Evolutionary conservation across 92 coral and sea anemone genomes (phyloP).

Genomic region (Parazoanthus swiftii): DNA sequence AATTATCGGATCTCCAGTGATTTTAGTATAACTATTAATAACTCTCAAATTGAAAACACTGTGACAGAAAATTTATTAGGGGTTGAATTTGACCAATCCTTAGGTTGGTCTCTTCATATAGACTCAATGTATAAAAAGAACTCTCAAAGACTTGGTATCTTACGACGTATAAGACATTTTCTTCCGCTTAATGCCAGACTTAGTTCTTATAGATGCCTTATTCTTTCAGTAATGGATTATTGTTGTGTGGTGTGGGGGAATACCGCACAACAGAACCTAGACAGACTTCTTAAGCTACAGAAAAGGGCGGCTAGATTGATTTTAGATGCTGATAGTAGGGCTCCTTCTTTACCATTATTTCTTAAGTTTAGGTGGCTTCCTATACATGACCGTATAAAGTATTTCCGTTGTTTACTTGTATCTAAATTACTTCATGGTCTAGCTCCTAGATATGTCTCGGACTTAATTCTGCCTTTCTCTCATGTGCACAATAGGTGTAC

Average conservation of each 20-base stretch:
- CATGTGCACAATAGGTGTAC: too few relatives aligned
- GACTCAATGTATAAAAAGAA: slow-evolving; percentile 22
- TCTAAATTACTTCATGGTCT: too few relatives aligned
- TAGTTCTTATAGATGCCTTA: neutral
- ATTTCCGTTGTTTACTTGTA: too few relatives aligned
- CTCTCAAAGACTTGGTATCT: slow-evolving; percentile 41
- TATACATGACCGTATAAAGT: too few relatives aligned
- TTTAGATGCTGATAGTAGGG: too few relatives aligned
- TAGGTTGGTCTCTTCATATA: slow-evolving; percentile 28
- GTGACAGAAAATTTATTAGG: slow-evolving; percentile 11
- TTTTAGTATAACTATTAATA: slow-evolving; percentile 16
- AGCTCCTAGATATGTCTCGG: too few relatives aligned
- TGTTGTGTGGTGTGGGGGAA: slow-evolving; percentile 15
- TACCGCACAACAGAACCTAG: neutral
- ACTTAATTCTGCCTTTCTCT: too few relatives aligned
- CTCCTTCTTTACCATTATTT: too few relatives aligned
- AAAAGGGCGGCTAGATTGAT: too few relatives aligned
- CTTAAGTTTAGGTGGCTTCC: too few relatives aligned
- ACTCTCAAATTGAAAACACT: slow-evolving; percentile 13
- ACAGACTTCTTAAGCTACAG: too few relatives aligned
- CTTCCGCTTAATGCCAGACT: neutral
- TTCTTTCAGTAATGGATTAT: slow-evolving; percentile 11
- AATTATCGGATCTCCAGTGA: too few relatives aligned
- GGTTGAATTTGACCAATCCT: slow-evolving; percentile 10
- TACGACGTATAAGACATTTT: slow-evolving; percentile 38